phyloP scores from a whole-genome alignment of 2,888 invertebrate species.

The Drosophila subquinaria region DNA sequence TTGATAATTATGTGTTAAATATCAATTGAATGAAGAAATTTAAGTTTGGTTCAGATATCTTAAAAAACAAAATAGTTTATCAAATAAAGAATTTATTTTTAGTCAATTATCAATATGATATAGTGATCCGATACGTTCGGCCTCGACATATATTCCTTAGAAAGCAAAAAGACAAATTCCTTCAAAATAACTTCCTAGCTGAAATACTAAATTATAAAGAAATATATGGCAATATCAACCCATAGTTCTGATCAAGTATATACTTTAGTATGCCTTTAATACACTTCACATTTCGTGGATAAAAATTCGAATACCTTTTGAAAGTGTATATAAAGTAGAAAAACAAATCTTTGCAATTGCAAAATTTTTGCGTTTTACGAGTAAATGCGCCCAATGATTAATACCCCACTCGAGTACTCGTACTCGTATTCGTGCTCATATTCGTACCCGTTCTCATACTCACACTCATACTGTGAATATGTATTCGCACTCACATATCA shows the following conservation, averaged over 20 bases:
- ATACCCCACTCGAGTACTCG: slow-evolving; percentile 25
- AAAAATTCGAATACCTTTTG: background rate
- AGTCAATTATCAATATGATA: background rate
- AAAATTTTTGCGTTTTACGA: slow-evolving; percentile 63
- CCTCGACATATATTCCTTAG: too few relatives aligned
- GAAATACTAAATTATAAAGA: background rate
- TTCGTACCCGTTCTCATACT: slow-evolving; percentile 1
- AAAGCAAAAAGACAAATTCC: too few relatives aligned
- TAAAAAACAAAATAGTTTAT: too few relatives aligned
- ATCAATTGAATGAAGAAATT: too few relatives aligned
- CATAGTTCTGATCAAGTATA: background rate
- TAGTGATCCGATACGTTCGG: background rate
- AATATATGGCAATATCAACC: background rate
- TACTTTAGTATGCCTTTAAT: background rate
- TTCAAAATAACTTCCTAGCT: too few relatives aligned
- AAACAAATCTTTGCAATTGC: slow-evolving; percentile 61
- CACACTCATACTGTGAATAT: slow-evolving; percentile 17
- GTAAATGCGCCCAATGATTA: slow-evolving; percentile 42
- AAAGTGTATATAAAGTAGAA: background rate
- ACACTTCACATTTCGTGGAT: too few relatives aligned
- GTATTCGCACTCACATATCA: slow-evolving; percentile 25
- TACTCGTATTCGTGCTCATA: slow-evolving; percentile 8
- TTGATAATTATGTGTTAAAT: too few relatives aligned
- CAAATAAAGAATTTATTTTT: too few relatives aligned
- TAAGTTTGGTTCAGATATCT: too few relatives aligned